Evolutionary conservation across 2,888 invertebrate species (phyloP).

Genomic region (Seira musarum): DNA sequence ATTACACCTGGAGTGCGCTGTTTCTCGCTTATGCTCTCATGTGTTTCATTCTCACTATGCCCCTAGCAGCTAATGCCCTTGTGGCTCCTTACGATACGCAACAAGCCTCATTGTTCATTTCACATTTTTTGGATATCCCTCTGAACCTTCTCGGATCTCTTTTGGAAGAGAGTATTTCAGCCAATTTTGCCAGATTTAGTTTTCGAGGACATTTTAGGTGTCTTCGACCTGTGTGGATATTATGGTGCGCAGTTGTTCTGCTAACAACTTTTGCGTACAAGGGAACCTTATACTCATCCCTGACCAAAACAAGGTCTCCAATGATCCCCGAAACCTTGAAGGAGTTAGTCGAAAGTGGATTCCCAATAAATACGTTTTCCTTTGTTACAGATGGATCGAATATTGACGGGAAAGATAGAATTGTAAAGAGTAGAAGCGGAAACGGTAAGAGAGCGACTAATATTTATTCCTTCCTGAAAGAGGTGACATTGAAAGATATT

Average conservation of each 20-base stretch:
- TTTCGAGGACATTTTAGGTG: background rate
- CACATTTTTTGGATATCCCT: background rate
- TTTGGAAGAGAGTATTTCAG: slow-evolving; percentile 24
- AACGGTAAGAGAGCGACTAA: background rate
- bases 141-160: slow-evolving; percentile 13
- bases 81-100: background rate
- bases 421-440: too few relatives aligned
- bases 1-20: slow-evolving; percentile 3
- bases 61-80: background rate
- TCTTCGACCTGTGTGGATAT: background rate
- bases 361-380: slow-evolving; percentile 9
- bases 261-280: slow-evolving; percentile 27
- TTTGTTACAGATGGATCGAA: background rate
- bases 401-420: too few relatives aligned
- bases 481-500: slow-evolving; percentile 18
- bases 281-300: slow-evolving; percentile 34
- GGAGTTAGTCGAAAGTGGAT: slow-evolving; percentile 4
- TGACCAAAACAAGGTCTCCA: slow-evolving; percentile 4
- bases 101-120: background rate
- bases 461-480: background rate
- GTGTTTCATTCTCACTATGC: background rate
- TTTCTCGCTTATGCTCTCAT: background rate
- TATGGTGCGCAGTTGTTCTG: slow-evolving; percentile 29
- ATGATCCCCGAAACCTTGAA: slow-evolving; percentile 9
- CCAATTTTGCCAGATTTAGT: background rate